Base-by-base conservation (phyloP, 2,113 vertebrate genomes). In the Azemiops feae region DNA sequence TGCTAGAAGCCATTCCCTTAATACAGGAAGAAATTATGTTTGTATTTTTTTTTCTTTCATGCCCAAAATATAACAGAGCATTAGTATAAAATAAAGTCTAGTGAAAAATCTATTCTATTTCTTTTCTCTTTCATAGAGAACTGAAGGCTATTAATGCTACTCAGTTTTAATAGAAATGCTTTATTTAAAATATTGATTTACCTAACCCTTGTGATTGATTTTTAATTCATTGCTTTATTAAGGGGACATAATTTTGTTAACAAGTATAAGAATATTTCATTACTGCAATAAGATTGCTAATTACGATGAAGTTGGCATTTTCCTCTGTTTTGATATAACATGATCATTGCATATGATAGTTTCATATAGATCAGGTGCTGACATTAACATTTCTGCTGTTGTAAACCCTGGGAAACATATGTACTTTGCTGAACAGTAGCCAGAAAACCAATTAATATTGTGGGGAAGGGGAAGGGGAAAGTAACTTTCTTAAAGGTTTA, bases 111-210 rank as follows among this genome's bases (percentile, higher is more conserved):
- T 89, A 94, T 96, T 64, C 93, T 94, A 91, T 85, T 2, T 60
- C 89, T 86, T 93, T 81, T 81, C 6, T 81, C 39, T 81, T 81
- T 81, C 43, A n/a, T 92, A 20, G 87, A 96, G 94, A 89, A 88
- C 3, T 88, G 11, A 95, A 92, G 53, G 22, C 96, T 96, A 94
- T 92, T 45, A 91, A 22, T 87, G 93, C 91, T 89, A 93, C 53
- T 57, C 95, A 96, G 74, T 96, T 96, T 96, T 96, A 94, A 89
- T 96, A 93, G 50, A 89, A 91, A 92, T 93, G 87, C 53, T 95
- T 86, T 92, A 96, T 96, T 96, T 96, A 95, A 90, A 94, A 96
- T 95, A 95, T 9, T 88, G 16, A n/a, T 89, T 94, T 94, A 94
- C 92, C 47, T 55, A 64, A 92, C 92, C 93, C 52, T 43, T 81